Base-by-base conservation (phyloP, 2,797 vertebrate genomes). In the Lindbergichthys nudifrons region DNA sequence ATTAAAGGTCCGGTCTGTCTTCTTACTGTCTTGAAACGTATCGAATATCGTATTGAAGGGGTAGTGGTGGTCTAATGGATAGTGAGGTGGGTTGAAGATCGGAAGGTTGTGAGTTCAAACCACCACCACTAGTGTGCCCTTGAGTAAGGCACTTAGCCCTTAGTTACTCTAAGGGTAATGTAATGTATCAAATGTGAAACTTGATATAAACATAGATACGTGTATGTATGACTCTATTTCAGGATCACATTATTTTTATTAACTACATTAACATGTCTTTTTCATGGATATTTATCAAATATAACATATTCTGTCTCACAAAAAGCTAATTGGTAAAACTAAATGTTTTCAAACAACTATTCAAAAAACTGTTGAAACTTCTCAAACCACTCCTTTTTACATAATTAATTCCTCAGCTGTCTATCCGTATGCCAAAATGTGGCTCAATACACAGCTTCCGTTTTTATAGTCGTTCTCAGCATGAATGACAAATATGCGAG, bases 21-120 rank as follows among this genome's bases (percentile, higher is more conserved):
- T 76, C 32, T 51, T 76, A 79, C 23, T 65, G 19, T 41, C 36
- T 73, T 21, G 14, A n/a, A 81, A 70, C 19, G 53, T 13, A 47
- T 56, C n/a, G n/a, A n/a, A n/a, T n/a, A n/a, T n/a, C n/a, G n/a
- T n/a, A n/a, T n/a, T n/a, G n/a, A n/a, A n/a, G n/a, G n/a, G n/a
- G n/a, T n/a, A n/a, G n/a, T n/a, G n/a, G n/a, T n/a, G n/a, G n/a
- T n/a, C n/a, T n/a, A n/a, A n/a, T n/a, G n/a, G n/a, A n/a, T n/a
- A n/a, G n/a, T n/a, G n/a, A n/a, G n/a, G n/a, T n/a, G n/a, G n/a
- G n/a, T n/a, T n/a, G n/a, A n/a, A n/a, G n/a, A n/a, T n/a, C n/a
- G n/a, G n/a, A n/a, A n/a, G n/a, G n/a, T n/a, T n/a, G n/a, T n/a
- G n/a, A n/a, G n/a, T n/a, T n/a, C n/a, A n/a, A n/a, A n/a, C n/a